Conservation (phyloP, 2,113 vertebrate genomes). For the Gorilla gorilla region DNA sequence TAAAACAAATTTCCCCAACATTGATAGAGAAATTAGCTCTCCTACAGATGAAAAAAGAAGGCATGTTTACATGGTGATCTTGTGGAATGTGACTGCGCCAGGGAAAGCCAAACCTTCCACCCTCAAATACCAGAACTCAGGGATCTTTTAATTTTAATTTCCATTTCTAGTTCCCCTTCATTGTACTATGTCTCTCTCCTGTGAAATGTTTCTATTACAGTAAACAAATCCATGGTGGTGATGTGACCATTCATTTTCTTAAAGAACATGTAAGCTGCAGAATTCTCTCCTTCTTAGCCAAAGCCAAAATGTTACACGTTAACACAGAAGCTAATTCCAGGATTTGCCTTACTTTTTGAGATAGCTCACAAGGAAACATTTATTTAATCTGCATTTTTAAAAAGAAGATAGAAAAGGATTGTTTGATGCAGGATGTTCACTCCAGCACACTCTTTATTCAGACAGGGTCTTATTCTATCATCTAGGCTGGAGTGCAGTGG, state of each 20-base stretch:
- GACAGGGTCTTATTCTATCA: no score
- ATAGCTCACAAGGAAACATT: not conserved
- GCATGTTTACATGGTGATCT: not conserved
- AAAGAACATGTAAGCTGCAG: not conserved
- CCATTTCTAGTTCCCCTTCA: not conserved
- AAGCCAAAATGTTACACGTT: not conserved
- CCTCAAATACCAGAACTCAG: not conserved
- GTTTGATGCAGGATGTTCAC: not conserved
- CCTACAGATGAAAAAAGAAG: not conserved
- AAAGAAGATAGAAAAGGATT: not conserved
- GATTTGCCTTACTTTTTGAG: not conserved
- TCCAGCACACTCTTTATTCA: not conserved
- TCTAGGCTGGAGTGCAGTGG: no score
- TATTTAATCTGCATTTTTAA: not conserved
- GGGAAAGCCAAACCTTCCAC: not conserved
- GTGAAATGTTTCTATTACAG: constrained; percentile 1
- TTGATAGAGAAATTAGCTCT: not conserved
- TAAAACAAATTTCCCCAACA: not conserved
- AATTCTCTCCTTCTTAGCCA: not conserved
- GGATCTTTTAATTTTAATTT: not conserved
- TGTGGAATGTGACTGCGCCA: no score
- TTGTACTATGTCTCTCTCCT: not conserved
- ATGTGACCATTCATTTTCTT: not conserved
- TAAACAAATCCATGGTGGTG: not conserved
- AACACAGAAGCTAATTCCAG: not conserved